These are phyloP conservation scores for Eupsilia transversa DNA, from an alignment of 2,888 invertebrate species.

Conservation along the genomic window DNA sequence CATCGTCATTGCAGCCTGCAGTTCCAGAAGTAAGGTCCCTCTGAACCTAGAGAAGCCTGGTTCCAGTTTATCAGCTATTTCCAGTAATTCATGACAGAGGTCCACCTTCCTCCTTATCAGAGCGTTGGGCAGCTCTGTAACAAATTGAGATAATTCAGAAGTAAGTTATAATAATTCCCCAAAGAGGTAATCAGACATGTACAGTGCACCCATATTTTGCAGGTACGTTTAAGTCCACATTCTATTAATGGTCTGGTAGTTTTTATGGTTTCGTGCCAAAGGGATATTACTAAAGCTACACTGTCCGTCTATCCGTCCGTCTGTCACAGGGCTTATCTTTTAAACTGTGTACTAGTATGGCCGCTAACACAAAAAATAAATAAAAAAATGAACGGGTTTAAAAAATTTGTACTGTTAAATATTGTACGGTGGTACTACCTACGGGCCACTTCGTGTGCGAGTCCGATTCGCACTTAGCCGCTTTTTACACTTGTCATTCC, in stretches of 20 bases:
- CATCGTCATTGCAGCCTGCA: slow-evolving; percentile 91
- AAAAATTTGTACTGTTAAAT: no score
- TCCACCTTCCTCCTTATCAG: slow-evolving; percentile 91
- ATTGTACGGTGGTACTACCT: no score
- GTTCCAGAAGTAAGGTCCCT: slow-evolving; percentile 92
- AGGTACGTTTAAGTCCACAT: no score
- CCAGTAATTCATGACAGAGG: slow-evolving; percentile 92
- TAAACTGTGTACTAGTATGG: not conserved
- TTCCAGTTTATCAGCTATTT: slow-evolving; percentile 91
- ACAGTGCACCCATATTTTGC: not conserved
- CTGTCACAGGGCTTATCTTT: not conserved
- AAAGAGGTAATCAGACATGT: no score
- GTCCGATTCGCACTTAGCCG: not conserved
- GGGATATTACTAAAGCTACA: not conserved
- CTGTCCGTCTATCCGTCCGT: not conserved
- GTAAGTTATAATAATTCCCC: not conserved
- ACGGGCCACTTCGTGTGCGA: not conserved
- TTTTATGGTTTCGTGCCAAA: not conserved
- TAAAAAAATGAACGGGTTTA: no score
- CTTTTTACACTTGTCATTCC: not conserved
- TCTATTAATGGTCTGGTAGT: not conserved
- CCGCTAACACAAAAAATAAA: no score
- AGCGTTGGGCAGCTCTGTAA: slow-evolving; percentile 90
- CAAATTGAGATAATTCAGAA: not conserved
- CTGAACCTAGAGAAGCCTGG: slow-evolving; percentile 92